These are phyloP conservation scores for roundworm (Caenorhabditis elegans) DNA, from an alignment of 1,140 invertebrate genomes.

Conservation along the genomic window WBcel235 BX284603.4:6740001-6740500, in stretches of 20 bases:
- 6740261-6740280: background rate
- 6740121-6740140: background rate
- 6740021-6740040: background rate
- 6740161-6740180: background rate
- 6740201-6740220: background rate
- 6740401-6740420: too few relatives aligned
- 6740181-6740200: background rate
- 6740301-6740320: background rate
- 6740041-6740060: background rate
- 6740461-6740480: too few relatives aligned
- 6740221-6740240: slow-evolving; percentile 3
- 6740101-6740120: background rate
- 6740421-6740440: too few relatives aligned
- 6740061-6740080: background rate
- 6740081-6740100: background rate
- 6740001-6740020: background rate
- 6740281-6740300: background rate
- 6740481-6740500: too few relatives aligned
- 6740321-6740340: too few relatives aligned
- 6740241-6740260: slow-evolving; percentile 1
- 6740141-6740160: background rate
- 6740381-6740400: too few relatives aligned
- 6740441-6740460: too few relatives aligned
- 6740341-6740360: too few relatives aligned
- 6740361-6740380: too few relatives aligned